Evolutionary conservation across 2,113 vertebrate genomes (phyloP).

Genomic region (Kobus ellipsiprymnus): DNA sequence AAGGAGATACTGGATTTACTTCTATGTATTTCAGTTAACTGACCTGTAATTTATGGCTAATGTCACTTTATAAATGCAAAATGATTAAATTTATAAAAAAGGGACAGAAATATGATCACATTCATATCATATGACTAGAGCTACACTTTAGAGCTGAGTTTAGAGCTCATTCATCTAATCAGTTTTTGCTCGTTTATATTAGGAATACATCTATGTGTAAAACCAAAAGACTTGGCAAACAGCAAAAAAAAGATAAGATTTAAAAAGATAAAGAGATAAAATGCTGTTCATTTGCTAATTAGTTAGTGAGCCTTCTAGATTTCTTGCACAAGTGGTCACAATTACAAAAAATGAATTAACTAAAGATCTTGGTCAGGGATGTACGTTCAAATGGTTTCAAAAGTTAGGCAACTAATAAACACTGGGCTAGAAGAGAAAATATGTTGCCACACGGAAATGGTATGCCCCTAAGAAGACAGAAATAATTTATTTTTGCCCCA

Average conservation of each 20-base stretch:
- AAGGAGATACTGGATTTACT: not conserved
- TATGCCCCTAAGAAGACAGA: not conserved
- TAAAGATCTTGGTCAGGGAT: not conserved
- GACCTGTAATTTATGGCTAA: not conserved
- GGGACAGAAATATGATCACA: not conserved
- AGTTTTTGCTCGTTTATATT: not conserved
- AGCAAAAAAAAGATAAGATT: not conserved
- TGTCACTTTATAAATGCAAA: not conserved
- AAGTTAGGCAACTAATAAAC: not conserved
- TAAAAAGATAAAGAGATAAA: not conserved
- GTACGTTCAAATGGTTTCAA: not conserved
- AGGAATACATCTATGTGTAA: not conserved
- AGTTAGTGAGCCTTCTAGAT: not conserved
- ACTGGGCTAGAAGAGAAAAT: not conserved
- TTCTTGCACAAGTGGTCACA: not conserved
- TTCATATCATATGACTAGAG: not conserved
- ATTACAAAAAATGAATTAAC: not conserved
- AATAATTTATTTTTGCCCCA: conserved; percentile 15
- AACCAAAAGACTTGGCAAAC: not conserved
- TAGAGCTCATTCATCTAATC: not conserved
- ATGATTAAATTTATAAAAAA: not conserved
- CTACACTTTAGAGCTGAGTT: not conserved
- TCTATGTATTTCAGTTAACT: not conserved
- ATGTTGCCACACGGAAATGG: not conserved
- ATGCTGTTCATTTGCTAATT: not conserved